Evolutionary conservation across 2,113 vertebrate species (phyloP).

Genomic region (Mesitornis unicolor): DNA sequence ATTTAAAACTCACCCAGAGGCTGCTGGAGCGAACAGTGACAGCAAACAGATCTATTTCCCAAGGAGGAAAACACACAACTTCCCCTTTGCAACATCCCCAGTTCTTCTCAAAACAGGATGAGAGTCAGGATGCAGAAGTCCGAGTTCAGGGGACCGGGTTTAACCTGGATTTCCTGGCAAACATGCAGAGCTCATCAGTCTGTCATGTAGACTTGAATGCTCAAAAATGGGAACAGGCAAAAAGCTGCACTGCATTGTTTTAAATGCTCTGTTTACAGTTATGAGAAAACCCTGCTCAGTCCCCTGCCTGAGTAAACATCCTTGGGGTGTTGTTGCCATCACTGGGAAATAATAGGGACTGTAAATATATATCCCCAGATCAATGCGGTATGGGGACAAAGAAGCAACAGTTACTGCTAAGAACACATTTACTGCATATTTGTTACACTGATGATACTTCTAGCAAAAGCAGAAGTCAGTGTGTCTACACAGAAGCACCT

Average conservation of each 20-base stretch:
- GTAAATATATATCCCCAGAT: neutral
- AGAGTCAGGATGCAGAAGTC: slow-evolving; percentile 67
- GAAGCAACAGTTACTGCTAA: neutral
- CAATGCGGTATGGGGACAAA: neutral
- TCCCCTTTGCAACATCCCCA: slow-evolving; percentile 21
- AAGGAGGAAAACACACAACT: neutral
- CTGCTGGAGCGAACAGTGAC: neutral
- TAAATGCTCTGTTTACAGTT: slow-evolving; percentile 54
- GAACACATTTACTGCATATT: neutral
- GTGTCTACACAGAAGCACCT: neutral
- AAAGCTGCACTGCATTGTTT: slow-evolving; percentile 15
- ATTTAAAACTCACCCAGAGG: neutral
- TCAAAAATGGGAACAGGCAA: neutral
- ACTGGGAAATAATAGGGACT: neutral
- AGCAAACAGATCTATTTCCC: neutral
- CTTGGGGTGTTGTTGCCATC: slow-evolving; percentile 52
- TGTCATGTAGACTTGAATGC: neutral
- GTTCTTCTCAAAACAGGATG: slow-evolving; percentile 73
- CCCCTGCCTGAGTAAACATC: slow-evolving; percentile 14
- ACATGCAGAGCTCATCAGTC: slow-evolving; percentile 49
- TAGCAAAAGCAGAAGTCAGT: neutral
- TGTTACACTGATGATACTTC: neutral
- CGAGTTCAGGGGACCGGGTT: slow-evolving; percentile 40
- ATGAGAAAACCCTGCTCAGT: slow-evolving; percentile 16
- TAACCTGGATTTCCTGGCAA: slow-evolving; percentile 76